A percentile compares a stretch with the other conserved stretches of the same genome.
phyloP scores from a whole-genome alignment of 2,113 vertebrate genomes.

The Bagarius yarrelli region DNA sequence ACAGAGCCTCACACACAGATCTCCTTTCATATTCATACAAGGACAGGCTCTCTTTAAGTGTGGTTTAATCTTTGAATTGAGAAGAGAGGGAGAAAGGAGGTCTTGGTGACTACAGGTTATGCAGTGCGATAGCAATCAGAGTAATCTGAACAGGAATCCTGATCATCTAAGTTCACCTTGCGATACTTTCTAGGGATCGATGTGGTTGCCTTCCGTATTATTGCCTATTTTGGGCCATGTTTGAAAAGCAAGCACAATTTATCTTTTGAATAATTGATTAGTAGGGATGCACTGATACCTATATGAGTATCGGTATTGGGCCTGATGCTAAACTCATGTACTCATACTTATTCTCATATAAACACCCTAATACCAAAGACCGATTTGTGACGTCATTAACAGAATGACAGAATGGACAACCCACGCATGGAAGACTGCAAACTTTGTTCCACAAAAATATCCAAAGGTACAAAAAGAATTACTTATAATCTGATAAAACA shows the following conservation, averaged over 20 bases:
- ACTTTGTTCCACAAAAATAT: too few relatives aligned
- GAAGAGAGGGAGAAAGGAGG: constrained; percentile 26
- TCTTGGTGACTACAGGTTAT: constrained; percentile 49
- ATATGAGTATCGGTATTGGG: too few relatives aligned
- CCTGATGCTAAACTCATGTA: too few relatives aligned
- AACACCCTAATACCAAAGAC: too few relatives aligned
- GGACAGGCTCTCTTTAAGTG: constrained; percentile 45
- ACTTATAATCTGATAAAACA: too few relatives aligned
- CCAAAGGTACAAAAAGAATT: too few relatives aligned
- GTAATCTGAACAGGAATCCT: constrained; percentile 61
- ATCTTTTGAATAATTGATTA: constrained; percentile 32
- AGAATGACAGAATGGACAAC: too few relatives aligned
- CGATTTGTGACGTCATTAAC: too few relatives aligned
- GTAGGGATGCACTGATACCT: too few relatives aligned
- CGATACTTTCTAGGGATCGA: constrained; percentile 45
- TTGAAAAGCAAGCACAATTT: constrained; percentile 60
- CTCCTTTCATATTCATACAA: constrained; percentile 41
- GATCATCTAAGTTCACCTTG: constrained; percentile 60
- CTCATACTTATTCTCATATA: too few relatives aligned
- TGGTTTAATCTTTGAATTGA: constrained; percentile 15
- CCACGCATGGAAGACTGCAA: too few relatives aligned
- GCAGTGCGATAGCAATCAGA: constrained; percentile 45
- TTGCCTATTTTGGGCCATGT: constrained; percentile 55
- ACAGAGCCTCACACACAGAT: constrained; percentile 37
- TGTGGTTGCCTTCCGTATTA: constrained; percentile 57